A percentile compares a stretch with the other conserved stretches of the same genome.
Conservation (phyloP, 1,140 invertebrate genomes). For the Adelges cooleyi region DNA sequence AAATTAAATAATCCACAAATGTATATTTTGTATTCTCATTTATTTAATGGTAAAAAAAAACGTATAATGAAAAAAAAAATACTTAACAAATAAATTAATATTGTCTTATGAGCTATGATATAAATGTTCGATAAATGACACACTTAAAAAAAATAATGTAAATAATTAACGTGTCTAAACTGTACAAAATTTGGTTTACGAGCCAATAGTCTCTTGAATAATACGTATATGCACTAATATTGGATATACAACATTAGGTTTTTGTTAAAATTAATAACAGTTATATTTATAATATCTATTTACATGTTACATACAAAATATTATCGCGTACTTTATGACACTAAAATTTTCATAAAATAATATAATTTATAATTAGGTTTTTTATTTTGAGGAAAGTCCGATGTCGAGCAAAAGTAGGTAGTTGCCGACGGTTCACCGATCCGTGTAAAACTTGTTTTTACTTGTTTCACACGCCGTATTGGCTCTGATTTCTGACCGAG, state of each 20-base stretch:
- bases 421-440: not conserved
- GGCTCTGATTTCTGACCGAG: not conserved
- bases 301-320: conserved; percentile 20
- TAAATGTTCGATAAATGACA: not conserved
- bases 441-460: not conserved
- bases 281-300: conserved; percentile 16
- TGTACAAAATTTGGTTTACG: conserved; percentile 24
- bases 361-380: conserved; percentile 7
- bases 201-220: conserved; percentile 18
- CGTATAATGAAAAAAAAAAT: not conserved
- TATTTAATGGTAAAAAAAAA: conserved; percentile 13
- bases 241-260: conserved; percentile 7
- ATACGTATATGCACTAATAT: conserved; percentile 12
- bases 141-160: conserved; percentile 2
- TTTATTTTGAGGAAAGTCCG: conserved; percentile 4
- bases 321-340: conserved; percentile 17
- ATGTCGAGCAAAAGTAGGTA: not conserved
- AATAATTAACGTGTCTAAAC: conserved; percentile 13
- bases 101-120: conserved; percentile 1
- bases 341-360: conserved; percentile 17
- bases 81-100: conserved; percentile 22
- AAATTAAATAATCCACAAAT: too few species aligned
- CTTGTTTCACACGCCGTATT: not conserved
- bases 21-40: not conserved
- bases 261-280: conserved; percentile 22